Evolutionary conservation across 1,140 invertebrate genomes (phyloP).

Genomic region (Ericerus pela): DNA sequence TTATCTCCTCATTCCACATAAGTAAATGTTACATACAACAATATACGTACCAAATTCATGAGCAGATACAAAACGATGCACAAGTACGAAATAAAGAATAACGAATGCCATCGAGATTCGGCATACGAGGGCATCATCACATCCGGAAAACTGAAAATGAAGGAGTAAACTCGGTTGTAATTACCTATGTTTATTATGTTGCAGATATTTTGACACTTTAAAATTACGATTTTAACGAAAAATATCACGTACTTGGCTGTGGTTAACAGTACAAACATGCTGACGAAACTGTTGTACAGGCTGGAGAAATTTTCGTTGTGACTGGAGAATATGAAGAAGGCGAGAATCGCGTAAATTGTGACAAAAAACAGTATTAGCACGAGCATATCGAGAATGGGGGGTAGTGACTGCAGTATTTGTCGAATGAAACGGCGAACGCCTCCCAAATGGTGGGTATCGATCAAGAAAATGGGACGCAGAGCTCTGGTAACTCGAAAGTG

Average conservation of each 20-base stretch:
- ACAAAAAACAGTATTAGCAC: constrained; percentile 73
- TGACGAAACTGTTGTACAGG: constrained; percentile 69
- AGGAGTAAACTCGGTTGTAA: too few species aligned
- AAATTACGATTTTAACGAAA: neutral
- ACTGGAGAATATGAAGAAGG: constrained; percentile 65
- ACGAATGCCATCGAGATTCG: constrained; percentile 58
- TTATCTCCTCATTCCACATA: too few species aligned
- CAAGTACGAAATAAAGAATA: constrained; percentile 77
- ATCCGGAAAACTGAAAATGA: constrained; percentile 62
- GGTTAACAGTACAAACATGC: constrained; percentile 75
- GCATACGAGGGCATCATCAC: constrained; percentile 87
- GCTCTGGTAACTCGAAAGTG: constrained; percentile 78
- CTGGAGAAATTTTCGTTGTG: constrained; percentile 51
- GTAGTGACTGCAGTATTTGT: constrained; percentile 67
- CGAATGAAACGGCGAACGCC: constrained; percentile 53
- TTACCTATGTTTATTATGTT: neutral
- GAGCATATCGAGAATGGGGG: constrained; percentile 79
- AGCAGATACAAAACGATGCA: constrained; percentile 71
- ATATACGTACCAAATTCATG: constrained; percentile 66
- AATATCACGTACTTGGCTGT: constrained; percentile 69
- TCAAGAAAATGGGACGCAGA: constrained; percentile 73
- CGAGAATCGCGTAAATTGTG: constrained; percentile 63
- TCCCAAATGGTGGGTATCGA: constrained; percentile 72
- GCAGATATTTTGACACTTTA: too few species aligned
- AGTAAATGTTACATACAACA: too few species aligned